Percentiles rank a stretch among this genome's conserved stretches.
Evolutionary conservation across 2,888 invertebrate species (phyloP).

Genomic region (Morpho achilles): DNA sequence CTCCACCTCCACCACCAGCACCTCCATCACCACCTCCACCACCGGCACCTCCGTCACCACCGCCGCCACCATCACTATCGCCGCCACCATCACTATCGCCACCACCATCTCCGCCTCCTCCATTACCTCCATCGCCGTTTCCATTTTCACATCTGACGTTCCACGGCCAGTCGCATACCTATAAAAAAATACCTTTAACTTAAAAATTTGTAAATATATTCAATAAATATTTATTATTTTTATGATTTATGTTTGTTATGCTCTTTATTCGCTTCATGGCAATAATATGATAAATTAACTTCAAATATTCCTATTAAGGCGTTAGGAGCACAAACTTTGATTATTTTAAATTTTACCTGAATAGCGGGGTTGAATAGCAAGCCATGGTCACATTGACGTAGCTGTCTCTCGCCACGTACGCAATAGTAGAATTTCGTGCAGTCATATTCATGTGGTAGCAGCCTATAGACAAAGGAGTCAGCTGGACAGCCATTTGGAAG

Average conservation of each 20-base stretch:
- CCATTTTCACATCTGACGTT: constrained; percentile 17
- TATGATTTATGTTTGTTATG: too few relatives aligned
- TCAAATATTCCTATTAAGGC: too few relatives aligned
- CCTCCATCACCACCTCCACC: constrained; percentile 15
- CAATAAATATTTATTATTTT: too few relatives aligned
- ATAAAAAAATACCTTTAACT: background rate
- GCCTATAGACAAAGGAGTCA: constrained; percentile 34
- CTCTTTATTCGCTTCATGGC: too few relatives aligned
- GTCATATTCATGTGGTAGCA: constrained; percentile 43
- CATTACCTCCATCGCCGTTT: constrained; percentile 10
- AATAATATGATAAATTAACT: too few relatives aligned
- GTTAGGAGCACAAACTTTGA: too few relatives aligned
- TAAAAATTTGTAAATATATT: too few relatives aligned
- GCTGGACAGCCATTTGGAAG: constrained; percentile 45
- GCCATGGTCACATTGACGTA: constrained; percentile 36
- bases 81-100: constrained; percentile 18
- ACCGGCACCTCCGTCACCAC: constrained; percentile 6
- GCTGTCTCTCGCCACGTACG: constrained; percentile 37
- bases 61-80: constrained; percentile 10
- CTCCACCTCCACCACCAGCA: constrained; percentile 9
- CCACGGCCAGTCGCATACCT: constrained; percentile 13
- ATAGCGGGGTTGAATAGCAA: constrained; percentile 42
- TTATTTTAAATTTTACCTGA: constrained; percentile 36
- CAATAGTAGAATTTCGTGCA: constrained; percentile 51
- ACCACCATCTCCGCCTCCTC: constrained; percentile 16